Conservation (phyloP, 2,113 vertebrate genomes). For the Antidorcas marsupialis region DNA sequence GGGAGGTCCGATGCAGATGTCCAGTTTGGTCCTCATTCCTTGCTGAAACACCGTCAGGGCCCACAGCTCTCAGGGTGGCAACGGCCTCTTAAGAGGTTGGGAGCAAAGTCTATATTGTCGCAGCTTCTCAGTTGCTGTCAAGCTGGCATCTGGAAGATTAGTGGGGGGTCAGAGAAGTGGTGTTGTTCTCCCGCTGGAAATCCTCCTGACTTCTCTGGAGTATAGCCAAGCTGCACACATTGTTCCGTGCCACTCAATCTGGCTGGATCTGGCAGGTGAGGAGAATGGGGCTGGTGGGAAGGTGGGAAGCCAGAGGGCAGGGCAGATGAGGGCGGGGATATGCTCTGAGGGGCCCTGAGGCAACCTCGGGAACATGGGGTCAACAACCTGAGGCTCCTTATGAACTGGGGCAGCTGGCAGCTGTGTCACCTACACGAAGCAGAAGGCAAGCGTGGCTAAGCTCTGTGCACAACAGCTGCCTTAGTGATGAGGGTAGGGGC, state of each 20-base stretch:
- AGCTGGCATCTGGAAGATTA: not conserved
- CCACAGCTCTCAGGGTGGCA: not conserved
- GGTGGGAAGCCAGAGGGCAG: not conserved
- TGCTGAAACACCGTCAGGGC: not conserved
- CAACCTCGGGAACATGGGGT: not conserved
- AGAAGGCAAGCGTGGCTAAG: not conserved
- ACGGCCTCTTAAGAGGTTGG: not conserved
- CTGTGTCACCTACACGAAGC: not conserved
- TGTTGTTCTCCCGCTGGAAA: not conserved
- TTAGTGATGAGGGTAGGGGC: not conserved
- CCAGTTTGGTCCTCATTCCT: not conserved
- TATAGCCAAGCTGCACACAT: not conserved
- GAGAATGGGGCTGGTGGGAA: not conserved
- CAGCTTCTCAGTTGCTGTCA: not conserved
- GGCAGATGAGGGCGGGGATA: not conserved
- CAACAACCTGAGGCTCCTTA: not conserved
- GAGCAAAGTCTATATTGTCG: not conserved
- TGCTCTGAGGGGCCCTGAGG: not conserved
- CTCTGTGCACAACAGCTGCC: rapidly evolving
- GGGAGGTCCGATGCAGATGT: not conserved
- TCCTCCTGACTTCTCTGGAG: not conserved
- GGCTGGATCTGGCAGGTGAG: not conserved
- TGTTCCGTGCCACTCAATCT: not conserved
- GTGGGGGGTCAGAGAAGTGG: not conserved
- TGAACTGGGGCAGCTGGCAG: not conserved